Evolutionary conservation across 1,140 invertebrate genomes (phyloP).

Genomic region (Steinernema khuongi): DNA sequence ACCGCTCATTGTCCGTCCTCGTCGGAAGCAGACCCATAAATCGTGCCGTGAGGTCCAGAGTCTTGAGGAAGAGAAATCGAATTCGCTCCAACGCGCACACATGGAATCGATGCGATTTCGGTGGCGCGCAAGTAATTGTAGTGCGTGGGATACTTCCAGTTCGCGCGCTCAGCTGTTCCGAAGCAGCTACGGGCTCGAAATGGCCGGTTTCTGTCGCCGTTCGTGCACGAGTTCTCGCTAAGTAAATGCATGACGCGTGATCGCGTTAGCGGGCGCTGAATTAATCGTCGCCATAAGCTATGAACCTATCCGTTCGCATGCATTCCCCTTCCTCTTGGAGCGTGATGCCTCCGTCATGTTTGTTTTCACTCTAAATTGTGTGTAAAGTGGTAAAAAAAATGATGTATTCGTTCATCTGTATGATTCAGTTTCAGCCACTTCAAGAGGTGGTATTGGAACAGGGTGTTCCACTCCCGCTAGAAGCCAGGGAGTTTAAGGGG

Average conservation of each 20-base stretch:
- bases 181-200: not conserved
- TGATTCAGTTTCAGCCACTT: too few relatives aligned
- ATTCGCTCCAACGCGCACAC: not conserved
- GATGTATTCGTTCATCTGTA: too few relatives aligned
- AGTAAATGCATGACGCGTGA: not conserved
- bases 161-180: not conserved
- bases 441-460: too few relatives aligned
- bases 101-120: not conserved
- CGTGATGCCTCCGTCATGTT: too few relatives aligned
- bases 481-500: too few relatives aligned
- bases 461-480: too few relatives aligned
- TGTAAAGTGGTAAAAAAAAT: too few relatives aligned
- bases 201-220: not conserved
- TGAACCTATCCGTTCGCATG: not conserved
- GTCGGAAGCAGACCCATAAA: slow-evolving; percentile 1
- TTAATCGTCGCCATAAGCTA: not conserved
- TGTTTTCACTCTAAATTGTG: too few relatives aligned
- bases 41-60: not conserved
- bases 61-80: not conserved
- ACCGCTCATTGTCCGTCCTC: not conserved
- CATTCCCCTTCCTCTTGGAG: too few relatives aligned
- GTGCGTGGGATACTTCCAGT: not conserved
- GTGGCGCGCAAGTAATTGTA: not conserved
- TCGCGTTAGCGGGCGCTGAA: not conserved
- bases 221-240: not conserved